Conservation (phyloP, 2,888 invertebrate genomes). For the Drosophila neotestacea region DNA sequence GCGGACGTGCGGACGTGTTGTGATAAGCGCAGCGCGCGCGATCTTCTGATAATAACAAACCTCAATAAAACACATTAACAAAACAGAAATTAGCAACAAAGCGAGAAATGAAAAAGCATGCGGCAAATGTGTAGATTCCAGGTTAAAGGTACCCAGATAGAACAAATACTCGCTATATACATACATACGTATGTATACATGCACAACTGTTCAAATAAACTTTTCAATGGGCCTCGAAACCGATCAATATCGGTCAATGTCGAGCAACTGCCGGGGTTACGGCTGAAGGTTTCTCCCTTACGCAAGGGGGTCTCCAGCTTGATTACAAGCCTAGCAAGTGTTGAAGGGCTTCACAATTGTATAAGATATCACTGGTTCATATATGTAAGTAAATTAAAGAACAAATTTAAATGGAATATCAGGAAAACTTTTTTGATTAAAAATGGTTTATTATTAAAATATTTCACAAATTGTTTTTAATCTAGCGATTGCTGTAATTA, state of each 20-base stretch:
- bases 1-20: conserved; percentile 30
- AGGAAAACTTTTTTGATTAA: too few species aligned
- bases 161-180: background rate
- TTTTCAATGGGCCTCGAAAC: conserved; percentile 14
- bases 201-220: conserved; percentile 14
- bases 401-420: too few species aligned
- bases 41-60: conserved; percentile 68
- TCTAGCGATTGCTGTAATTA: too few species aligned
- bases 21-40: conserved; percentile 60
- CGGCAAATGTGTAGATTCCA: conserved; percentile 9
- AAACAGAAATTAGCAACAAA: conserved; percentile 70
- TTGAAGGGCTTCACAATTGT: conserved; percentile 42
- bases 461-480: too few species aligned
- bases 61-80: conserved; percentile 61
- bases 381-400: too few species aligned
- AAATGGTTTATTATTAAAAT: too few species aligned
- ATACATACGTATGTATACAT: background rate
- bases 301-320: background rate
- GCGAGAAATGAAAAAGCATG: conserved; percentile 54
- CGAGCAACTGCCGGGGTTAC: conserved; percentile 44
- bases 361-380: background rate
- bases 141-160: conserved; percentile 8
- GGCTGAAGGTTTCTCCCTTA: conserved; percentile 20
- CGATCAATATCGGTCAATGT: conserved; percentile 60
- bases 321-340: background rate